A percentile compares a stretch with the other conserved stretches of the same genome.
Conservation (phyloP, 30 jellyfish, hydroid and myxozoan species). For the Nemopilema nomurai region DNA sequence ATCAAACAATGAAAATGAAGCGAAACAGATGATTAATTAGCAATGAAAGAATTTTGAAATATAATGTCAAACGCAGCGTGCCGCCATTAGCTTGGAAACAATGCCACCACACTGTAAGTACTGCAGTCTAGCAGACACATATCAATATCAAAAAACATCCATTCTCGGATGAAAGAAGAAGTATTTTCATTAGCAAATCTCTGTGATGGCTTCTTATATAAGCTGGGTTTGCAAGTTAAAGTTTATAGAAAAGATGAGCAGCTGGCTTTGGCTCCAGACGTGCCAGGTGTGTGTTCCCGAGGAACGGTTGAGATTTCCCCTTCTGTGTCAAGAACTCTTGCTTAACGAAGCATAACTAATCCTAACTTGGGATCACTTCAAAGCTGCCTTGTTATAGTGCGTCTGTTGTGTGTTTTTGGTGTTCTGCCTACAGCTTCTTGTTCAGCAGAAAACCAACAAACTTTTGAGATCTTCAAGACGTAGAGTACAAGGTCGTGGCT, state of each 20-base stretch:
- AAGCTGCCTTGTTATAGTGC: slow-evolving; percentile 23
- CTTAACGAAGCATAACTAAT: slow-evolving; percentile 26
- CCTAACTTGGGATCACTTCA: slow-evolving; percentile 3
- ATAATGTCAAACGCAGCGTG: neutral
- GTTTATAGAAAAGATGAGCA: neutral
- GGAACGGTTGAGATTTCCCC: neutral
- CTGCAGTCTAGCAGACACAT: neutral
- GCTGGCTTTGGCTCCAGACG: neutral
- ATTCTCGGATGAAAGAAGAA: neutral
- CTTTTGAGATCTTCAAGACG: neutral
- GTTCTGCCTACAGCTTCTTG: neutral
- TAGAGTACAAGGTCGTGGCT: neutral
- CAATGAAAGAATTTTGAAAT: slow-evolving; percentile 1
- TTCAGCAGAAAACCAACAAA: neutral
- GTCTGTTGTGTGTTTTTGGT: slow-evolving; percentile 41
- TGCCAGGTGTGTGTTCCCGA: slow-evolving; percentile 10
- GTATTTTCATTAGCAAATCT: too few species aligned
- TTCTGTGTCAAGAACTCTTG: neutral
- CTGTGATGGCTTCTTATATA: neutral
- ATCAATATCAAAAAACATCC: neutral
- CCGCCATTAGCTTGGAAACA: neutral
- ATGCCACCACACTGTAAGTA: neutral
- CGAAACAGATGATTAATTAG: neutral
- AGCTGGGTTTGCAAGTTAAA: neutral
- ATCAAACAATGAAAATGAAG: neutral